Evolutionary conservation across 2,113 vertebrate genomes (phyloP).

Genomic region (Synchiropus splendidus): DNA sequence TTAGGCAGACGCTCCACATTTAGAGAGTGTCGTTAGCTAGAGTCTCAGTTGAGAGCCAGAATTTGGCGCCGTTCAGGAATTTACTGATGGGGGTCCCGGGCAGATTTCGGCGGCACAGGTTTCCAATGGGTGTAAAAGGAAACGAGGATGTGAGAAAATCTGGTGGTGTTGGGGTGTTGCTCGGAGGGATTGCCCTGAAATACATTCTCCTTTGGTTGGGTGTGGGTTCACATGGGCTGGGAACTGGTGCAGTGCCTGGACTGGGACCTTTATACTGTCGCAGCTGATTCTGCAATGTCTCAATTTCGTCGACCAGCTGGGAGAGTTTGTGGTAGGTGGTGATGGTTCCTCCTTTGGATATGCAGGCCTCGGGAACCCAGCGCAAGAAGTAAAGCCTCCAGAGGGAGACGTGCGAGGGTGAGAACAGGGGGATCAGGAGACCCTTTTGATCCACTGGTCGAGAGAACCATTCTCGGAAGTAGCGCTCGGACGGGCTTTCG

Average conservation of each 20-base stretch:
- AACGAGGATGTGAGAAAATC: conserved; percentile 90
- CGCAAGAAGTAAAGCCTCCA: conserved; percentile 96
- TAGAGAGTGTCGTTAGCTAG: conserved; percentile 78
- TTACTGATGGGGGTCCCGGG: conserved; percentile 90
- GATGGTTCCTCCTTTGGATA: conserved; percentile 75
- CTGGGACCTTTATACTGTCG: conserved; percentile 66
- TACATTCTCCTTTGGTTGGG: conserved; percentile 78
- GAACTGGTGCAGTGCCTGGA: conserved; percentile 35
- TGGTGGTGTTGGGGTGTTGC: conserved; percentile 49
- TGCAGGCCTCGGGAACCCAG: conserved; percentile 92
- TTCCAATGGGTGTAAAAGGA: conserved; percentile 87
- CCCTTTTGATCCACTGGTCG: conserved; percentile 77
- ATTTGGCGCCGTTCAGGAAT: conserved; percentile 89
- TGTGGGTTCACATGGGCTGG: conserved; percentile 37
- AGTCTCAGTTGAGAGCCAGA: conserved; percentile 94
- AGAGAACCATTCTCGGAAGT: conserved; percentile 78
- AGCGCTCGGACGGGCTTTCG: conserved; percentile 70
- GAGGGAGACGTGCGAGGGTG: conserved; percentile 76
- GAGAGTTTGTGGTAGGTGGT: conserved; percentile 79
- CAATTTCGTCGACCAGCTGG: conserved; percentile 82
- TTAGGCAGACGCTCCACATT: conserved; percentile 16
- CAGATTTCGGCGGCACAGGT: conserved; percentile 82
- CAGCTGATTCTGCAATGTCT: conserved; percentile 73
- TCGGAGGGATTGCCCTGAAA: conserved; percentile 65
- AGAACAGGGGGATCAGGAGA: conserved; percentile 72